phyloP scores from a whole-genome alignment of 2,888 invertebrate genomes.

The Petrolisthes cinctipes region DNA sequence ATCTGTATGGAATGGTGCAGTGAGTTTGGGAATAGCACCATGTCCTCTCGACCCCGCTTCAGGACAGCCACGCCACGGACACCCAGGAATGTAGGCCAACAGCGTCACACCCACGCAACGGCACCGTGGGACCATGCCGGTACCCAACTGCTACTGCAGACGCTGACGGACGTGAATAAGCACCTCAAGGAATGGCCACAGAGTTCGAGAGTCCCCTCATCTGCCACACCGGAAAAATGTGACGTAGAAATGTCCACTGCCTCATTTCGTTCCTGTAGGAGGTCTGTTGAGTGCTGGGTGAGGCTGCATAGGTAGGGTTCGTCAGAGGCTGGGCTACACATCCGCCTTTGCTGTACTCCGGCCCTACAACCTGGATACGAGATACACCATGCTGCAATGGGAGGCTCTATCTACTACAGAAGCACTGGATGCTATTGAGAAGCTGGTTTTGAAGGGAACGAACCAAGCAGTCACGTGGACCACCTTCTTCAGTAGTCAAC shows the following conservation, averaged over 20 bases:
- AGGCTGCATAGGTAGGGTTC: neutral
- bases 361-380: neutral
- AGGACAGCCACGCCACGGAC: too few species aligned
- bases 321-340: neutral
- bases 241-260: slow-evolving; percentile 8
- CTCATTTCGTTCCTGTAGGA: neutral
- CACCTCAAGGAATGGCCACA: too few species aligned
- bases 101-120: too few species aligned
- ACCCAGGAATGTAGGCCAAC: too few species aligned
- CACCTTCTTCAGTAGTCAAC: slow-evolving; percentile 10
- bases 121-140: too few species aligned
- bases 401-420: neutral
- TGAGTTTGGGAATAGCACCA: too few species aligned
- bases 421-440: neutral
- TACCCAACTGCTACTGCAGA: too few species aligned
- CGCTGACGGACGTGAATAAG: too few species aligned
- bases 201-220: neutral
- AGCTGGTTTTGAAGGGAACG: neutral
- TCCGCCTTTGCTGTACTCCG: neutral
- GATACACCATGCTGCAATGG: neutral
- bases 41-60: too few species aligned
- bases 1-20: too few species aligned
- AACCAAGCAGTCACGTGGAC: slow-evolving; percentile 13
- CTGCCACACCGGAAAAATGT: neutral
- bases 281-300: neutral